Conservation (phyloP, 2,888 invertebrate genomes). For the Limnephilus marmoratus region DNA sequence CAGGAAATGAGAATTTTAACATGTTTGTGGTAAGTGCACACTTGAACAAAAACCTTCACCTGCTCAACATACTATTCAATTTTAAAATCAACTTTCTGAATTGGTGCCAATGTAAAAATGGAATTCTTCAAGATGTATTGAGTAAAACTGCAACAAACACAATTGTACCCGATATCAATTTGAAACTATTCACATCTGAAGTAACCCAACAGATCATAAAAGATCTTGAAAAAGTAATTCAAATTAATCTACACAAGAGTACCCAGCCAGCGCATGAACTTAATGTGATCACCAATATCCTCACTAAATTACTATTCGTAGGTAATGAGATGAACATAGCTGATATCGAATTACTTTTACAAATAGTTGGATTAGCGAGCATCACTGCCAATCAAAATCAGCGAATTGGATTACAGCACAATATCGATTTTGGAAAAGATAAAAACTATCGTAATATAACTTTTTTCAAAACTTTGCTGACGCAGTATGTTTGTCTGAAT, state of each 20-base stretch:
- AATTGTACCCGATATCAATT: neutral
- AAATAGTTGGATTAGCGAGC: constrained; percentile 30
- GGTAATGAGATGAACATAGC: constrained; percentile 43
- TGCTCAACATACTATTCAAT: constrained; percentile 70
- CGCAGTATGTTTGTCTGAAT: constrained; percentile 68
- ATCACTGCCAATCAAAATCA: neutral
- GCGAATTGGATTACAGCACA: neutral
- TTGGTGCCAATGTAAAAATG: constrained; percentile 31
- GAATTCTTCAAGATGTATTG: constrained; percentile 11
- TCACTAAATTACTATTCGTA: constrained; percentile 40
- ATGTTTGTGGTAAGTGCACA: constrained; percentile 70
- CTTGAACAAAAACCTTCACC: constrained; percentile 70
- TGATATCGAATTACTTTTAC: constrained; percentile 37
- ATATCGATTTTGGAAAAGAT: constrained; percentile 33
- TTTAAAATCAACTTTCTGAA: constrained; percentile 59
- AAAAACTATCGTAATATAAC: constrained; percentile 27
- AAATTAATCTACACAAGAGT: constrained; percentile 44
- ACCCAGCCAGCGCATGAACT: constrained; percentile 39
- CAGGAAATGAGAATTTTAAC: constrained; percentile 67
- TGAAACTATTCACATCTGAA: constrained; percentile 43
- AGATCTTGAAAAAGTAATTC: constrained; percentile 7
- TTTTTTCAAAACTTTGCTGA: constrained; percentile 70
- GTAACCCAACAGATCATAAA: neutral
- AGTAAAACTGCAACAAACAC: neutral
- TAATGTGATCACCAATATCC: constrained; percentile 33